A percentile compares a stretch with the other conserved stretches of the same genome.
phyloP scores from a whole-genome alignment of 2,113 vertebrate genomes.

The Myrmecophaga tridactyla region DNA sequence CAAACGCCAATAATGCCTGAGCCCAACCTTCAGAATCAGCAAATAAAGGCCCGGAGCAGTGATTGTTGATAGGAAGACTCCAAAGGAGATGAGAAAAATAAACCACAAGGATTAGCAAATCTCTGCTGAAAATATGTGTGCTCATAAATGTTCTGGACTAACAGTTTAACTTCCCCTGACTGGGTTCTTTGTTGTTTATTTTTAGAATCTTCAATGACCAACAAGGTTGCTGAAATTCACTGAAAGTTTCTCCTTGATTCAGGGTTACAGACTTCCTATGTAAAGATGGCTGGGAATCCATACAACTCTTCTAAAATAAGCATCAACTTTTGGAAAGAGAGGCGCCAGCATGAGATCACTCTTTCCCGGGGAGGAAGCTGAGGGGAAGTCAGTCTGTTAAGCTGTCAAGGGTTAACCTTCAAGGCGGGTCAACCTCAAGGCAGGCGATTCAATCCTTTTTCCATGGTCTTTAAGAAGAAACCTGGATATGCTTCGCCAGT shows the following conservation, averaged over 20 bases:
- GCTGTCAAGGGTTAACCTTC: neutral
- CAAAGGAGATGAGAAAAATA: neutral
- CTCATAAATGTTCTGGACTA: neutral
- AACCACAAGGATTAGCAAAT: neutral
- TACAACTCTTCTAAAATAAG: conserved; percentile 32
- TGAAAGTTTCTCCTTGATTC: conserved; percentile 34
- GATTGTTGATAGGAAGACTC: neutral
- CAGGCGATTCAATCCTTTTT: neutral
- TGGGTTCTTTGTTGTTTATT: conserved; percentile 13
- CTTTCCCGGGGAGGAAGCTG: neutral
- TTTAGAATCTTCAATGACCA: conserved; percentile 32
- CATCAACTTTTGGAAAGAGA: conserved; percentile 10
- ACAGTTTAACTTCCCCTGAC: neutral
- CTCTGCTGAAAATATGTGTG: conserved; percentile 13
- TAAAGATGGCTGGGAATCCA: conserved; percentile 23
- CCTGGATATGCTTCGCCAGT: neutral
- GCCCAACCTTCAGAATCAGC: neutral
- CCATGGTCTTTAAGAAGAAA: conserved; percentile 20
- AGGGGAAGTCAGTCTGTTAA: neutral
- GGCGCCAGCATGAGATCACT: neutral
- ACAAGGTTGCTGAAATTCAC: neutral
- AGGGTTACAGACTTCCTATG: neutral
- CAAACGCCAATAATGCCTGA: neutral
- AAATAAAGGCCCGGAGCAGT: neutral
- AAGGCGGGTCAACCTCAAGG: neutral